Base-by-base conservation (phyloP, 2,797 vertebrate genomes). In the Menidia menidia region DNA sequence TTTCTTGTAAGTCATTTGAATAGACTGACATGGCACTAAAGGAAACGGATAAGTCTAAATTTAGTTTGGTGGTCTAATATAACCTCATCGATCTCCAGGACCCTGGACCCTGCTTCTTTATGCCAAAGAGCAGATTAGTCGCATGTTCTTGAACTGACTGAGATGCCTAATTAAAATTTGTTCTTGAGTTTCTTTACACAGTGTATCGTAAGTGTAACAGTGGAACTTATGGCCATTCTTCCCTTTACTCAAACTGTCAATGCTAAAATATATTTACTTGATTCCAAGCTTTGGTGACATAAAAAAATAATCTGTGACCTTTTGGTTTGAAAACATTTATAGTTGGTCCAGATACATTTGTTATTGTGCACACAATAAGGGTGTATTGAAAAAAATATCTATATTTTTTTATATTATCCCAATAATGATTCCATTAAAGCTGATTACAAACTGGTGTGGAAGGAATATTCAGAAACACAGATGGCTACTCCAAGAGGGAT, bases 381-480 rank as follows among this genome's bases (percentile, higher is more conserved):
- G 25, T 25, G 25, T 25, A 25, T 25, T 1, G 25, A 25, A 25
- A 42, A 42, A 65, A 64, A 70, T 25, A 12, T 32, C 6, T 25
- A 68, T 45, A 51, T 19, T 5, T 25, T 13, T 42, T 54, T 25
- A 25, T 25, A 25, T 44, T 18, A 35, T 16, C 3, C 58, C n/a
- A 57, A 50, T 52, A 71, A 58, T 30, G 10, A 69, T 51, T 78
- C 15, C 50, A 35, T 60, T 39, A 50, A 66, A 68, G 56, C 57
- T 52, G 59, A 64, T 15, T 14, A 11, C 19, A 41, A 32, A 6
- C 13, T 14, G 43, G 42, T 35, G 30, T 12, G 25, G 52, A 59
- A 60, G 51, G 35, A 12, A 41, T 60, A 47, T 68, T 59, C n/a
- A 42, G 13, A 75, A 61, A 75, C 70, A 72, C 78, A 80, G 66